phyloP scores from a whole-genome alignment of 1,140 invertebrate genomes.

The Magallana gigas region DNA sequence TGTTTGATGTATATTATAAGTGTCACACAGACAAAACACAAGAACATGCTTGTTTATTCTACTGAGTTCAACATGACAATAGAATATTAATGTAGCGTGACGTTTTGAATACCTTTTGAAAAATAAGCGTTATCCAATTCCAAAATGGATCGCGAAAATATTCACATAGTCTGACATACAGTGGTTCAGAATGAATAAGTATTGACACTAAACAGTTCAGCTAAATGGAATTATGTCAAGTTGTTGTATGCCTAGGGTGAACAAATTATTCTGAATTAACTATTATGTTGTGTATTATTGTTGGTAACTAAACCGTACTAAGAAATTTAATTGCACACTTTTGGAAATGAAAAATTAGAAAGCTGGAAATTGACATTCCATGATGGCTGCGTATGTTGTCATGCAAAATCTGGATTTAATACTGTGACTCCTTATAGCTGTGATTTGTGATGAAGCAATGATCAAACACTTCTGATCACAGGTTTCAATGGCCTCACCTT shows the following conservation, averaged over 20 bases:
- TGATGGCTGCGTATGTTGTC: too few species aligned
- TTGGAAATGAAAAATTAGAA: not conserved
- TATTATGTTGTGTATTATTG: not conserved
- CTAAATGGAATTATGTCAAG: not conserved
- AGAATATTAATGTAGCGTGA: conserved; percentile 41
- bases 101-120: conserved; percentile 40
- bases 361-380: not conserved
- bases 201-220: not conserved
- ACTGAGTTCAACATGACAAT: not conserved
- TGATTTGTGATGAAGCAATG: conserved; percentile 21
- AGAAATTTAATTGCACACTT: not conserved
- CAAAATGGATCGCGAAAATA: conserved; percentile 27
- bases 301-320: not conserved
- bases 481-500: conserved; percentile 51
- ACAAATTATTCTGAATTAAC: not conserved
- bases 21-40: conserved; percentile 12
- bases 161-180: not conserved
- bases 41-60: conserved; percentile 37
- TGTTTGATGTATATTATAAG: not conserved
- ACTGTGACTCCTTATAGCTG: not conserved
- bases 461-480: conserved; percentile 19
- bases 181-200: not conserved
- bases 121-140: conserved; percentile 38
- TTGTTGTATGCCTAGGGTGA: not conserved
- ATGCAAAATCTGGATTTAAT: too few species aligned